Conservation (phyloP, 2,113 vertebrate species). For the Phalacrocorax carbo region DNA sequence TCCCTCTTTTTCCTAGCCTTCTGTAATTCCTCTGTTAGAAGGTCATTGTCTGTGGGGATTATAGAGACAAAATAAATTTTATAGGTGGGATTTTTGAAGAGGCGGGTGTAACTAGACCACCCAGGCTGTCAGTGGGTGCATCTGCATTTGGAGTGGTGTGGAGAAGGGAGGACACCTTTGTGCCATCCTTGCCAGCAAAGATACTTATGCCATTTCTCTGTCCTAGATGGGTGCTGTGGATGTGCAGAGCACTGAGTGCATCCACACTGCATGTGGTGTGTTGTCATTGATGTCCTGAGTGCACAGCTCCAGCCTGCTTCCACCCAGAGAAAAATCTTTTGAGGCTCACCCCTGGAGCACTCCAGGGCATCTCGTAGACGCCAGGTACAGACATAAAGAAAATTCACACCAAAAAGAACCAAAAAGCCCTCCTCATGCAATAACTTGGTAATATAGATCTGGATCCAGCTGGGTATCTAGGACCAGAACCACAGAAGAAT, state of each 20-base stretch:
- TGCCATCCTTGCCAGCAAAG: not conserved
- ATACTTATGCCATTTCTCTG: not conserved
- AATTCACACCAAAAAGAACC: not conserved
- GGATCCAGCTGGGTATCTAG: not conserved
- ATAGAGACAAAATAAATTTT: not conserved
- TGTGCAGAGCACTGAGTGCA: not conserved
- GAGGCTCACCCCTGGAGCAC: accelerated
- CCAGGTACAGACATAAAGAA: not conserved
- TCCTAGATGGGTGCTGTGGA: not conserved
- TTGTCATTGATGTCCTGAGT: accelerated
- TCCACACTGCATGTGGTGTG: accelerated
- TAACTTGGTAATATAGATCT: not conserved
- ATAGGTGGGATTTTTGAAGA: not conserved
- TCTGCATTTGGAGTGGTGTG: not conserved
- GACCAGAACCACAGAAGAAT: not conserved
- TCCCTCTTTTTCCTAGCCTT: not conserved
- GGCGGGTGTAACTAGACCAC: not conserved
- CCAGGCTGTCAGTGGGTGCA: not conserved
- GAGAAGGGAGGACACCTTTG: not conserved
- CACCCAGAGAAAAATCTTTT: not conserved
- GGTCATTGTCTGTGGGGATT: not conserved
- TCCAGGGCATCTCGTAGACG: not conserved
- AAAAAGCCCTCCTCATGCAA: accelerated
- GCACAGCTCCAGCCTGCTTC: not conserved
- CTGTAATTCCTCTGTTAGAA: not conserved